These are phyloP conservation scores for Microhierax caerulescens DNA, from an alignment of 2,797 vertebrate genomes.

Conservation along the genomic window DNA sequence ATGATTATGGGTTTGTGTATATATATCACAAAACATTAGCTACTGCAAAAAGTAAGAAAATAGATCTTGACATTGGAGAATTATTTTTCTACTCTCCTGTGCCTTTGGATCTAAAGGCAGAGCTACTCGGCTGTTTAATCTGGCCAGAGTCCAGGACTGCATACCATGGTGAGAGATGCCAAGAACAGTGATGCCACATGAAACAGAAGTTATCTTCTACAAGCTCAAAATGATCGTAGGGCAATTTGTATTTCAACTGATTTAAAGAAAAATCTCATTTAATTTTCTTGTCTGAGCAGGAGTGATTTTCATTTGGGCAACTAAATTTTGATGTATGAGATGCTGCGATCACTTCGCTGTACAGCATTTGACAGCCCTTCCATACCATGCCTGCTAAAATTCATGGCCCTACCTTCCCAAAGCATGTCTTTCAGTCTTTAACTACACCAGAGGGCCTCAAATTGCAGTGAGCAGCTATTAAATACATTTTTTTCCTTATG, in stretches of 20 bases:
- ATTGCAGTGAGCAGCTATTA: background rate
- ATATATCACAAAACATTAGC: conserved; percentile 68
- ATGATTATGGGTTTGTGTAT: background rate
- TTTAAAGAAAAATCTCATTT: background rate
- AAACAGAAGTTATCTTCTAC: conserved; percentile 59
- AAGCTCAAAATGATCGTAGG: conserved; percentile 36
- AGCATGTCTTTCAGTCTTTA: background rate
- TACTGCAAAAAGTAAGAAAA: conserved; percentile 71
- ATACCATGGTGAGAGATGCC: conserved; percentile 51
- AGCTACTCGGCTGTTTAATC: conserved; percentile 70
- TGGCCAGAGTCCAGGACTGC: conserved; percentile 63
- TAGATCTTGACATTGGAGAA: conserved; percentile 67
- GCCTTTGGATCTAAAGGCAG: conserved; percentile 71
- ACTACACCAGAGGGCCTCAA: background rate
- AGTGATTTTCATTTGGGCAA: conserved; percentile 23
- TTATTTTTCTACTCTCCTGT: conserved; percentile 69
- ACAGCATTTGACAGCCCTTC: background rate
- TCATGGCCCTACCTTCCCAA: background rate
- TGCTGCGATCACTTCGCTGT: background rate
- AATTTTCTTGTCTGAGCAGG: background rate
- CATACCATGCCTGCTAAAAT: background rate
- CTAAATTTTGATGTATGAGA: background rate
- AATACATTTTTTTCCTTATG: background rate
- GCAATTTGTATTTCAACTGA: conserved; percentile 32
- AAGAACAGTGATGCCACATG: conserved; percentile 57